Evolutionary conservation across 1,140 invertebrate species (phyloP), one percentile per base, ranked within the genome.

Genomic region (Cataglyphis hispanica): DNA sequence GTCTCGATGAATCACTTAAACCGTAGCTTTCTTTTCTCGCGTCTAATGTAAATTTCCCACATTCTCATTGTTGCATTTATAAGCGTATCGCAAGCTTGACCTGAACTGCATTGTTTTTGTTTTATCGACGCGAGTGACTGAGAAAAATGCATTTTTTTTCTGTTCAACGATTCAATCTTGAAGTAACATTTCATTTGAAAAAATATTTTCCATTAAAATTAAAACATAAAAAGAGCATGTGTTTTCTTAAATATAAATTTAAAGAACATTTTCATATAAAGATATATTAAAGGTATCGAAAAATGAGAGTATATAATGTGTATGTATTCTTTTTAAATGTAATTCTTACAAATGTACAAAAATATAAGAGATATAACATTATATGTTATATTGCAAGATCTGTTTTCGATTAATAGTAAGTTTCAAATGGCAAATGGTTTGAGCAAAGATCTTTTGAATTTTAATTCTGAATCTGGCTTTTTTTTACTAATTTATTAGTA

Each of bases 1-100:
- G 50, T 13, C 53, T n/a, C 50, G 53, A 19, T 43, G 34, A 58
- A 58, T 70, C 25, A 78, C 34, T 78, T 46, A 61, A 61, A 85
- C 4, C 19, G 22, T 7, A 58, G 16, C 37, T 64, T 46, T 64
- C 25, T 76, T 53, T 77, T 53, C 13, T 56, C 43, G 16, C 70
- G 19, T 19, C 16, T 13, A 66, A 78, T 81, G 72, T 58, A 13
- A 81, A 81, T 72, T 81, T 19, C 22, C 7, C 46, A 6, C 10
- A 16, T 37, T 61, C 19, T 13, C 61, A 13, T 31, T 53, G 61
- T 43, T 25, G 25, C 34, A 37, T 25, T 46, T 72, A 43, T 27
- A 7, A 61, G 22, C 31, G 13, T 11, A 19, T 16, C 25, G 19
- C 43, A 13, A 56, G 4, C n/a, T 50, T 60, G 58, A 74, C 7